Base-by-base conservation (phyloP, 2,888 invertebrate species). In the Limnephilus marmoratus region DNA sequence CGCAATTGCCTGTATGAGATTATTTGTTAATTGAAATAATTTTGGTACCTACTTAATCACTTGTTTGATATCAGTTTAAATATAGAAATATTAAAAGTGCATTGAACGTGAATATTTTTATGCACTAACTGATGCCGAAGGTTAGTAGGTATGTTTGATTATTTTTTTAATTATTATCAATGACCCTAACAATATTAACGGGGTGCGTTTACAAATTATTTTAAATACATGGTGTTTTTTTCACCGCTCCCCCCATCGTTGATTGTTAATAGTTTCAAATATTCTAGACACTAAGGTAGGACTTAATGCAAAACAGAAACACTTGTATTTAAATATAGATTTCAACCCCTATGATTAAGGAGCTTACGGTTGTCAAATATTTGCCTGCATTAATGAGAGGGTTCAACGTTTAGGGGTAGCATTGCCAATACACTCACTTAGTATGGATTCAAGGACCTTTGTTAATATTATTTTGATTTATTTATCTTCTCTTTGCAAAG, bases 291-390 rank as follows among this genome's bases (percentile, higher is more conserved):
- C 68, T 68, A 68, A 68, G 68, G 24, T 68, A 68, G 24, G 68
- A 68, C 68, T 68, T n/a, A 68, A 53, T 45, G 3, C 86, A 49
- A 87, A 53, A 49, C 31, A n/a, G 45, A 49, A 68, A 68, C 68
- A 45, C 45, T 87, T 53, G 86, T 86, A 86, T 37, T 86, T 29
- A 86, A 86, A 86, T 86, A 86, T 85, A n/a, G 34, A 90, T 83
- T 91, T 80, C 90, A 41, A 49, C 90, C 90, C 90, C 90, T 90
- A 82, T 83, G 82, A 90, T 83, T 45, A 85, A 90, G 90, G 37
- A 83, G 90, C 68, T 90, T 90, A 83, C 29, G 24, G 90, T 90
- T 83, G 83, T 90, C 90, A 90, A 90, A 90, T 90, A 90, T 90
- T 90, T 90, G 90, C 83, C 45, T 24, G 82, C 45, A 90, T 90